Conservation (phyloP, 2,888 invertebrate genomes). For the Sphaerophoria taeniata region DNA sequence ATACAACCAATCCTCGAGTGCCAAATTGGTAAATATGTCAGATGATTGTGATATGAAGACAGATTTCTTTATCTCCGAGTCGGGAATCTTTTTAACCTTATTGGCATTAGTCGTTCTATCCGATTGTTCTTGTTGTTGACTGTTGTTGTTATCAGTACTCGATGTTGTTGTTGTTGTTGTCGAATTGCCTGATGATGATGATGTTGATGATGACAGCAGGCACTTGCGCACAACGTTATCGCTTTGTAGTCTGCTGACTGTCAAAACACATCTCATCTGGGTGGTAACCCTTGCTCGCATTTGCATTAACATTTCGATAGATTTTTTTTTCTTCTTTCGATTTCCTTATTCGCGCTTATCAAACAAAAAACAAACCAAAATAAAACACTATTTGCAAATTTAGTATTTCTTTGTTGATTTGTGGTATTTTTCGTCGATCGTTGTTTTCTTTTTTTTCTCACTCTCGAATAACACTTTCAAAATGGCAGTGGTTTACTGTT, state of each 20-base stretch:
- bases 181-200: slow-evolving; percentile 19
- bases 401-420: not conserved
- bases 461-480: slow-evolving; percentile 27
- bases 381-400: slow-evolving; percentile 26
- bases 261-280: slow-evolving; percentile 53
- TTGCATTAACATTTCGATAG: slow-evolving; percentile 54
- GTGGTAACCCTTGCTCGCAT: slow-evolving; percentile 54
- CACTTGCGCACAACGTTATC: slow-evolving; percentile 60
- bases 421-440: slow-evolving; percentile 17
- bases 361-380: too few species aligned
- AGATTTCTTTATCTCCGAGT: slow-evolving; percentile 88
- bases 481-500: slow-evolving; percentile 43
- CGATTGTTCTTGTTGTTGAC: slow-evolving; percentile 79
- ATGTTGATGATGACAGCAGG: slow-evolving; percentile 50
- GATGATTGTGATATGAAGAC: slow-evolving; percentile 96
- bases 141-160: slow-evolving; percentile 77
- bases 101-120: slow-evolving; percentile 27
- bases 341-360: slow-evolving; percentile 24
- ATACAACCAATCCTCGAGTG: slow-evolving; percentile 98
- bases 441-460: slow-evolving; percentile 13
- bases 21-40: slow-evolving; percentile 96
- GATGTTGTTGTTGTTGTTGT: slow-evolving; percentile 24
- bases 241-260: slow-evolving; percentile 23
- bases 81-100: slow-evolving; percentile 76
- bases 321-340: too few species aligned